Conservation (phyloP, 2,797 vertebrate species). For the Gallinago nigripennis region DNA sequence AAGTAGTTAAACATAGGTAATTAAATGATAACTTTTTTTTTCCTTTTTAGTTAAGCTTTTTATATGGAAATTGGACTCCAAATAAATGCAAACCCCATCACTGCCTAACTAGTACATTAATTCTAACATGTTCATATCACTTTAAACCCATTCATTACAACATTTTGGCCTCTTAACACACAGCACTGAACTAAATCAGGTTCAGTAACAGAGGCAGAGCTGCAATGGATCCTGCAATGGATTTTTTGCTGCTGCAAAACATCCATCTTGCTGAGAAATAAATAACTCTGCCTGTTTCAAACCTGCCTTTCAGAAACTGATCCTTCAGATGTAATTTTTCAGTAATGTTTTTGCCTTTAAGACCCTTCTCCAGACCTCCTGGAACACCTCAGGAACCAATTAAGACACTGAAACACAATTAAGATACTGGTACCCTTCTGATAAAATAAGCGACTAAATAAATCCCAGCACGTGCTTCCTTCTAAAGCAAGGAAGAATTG, state of each 20-base stretch:
- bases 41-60: neutral
- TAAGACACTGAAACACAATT: too few relatives aligned
- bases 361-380: neutral
- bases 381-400: neutral
- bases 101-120: neutral
- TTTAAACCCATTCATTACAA: neutral
- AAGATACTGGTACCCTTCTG: neutral
- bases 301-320: neutral
- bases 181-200: neutral
- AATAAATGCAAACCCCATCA: neutral
- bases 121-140: neutral
- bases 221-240: fast-evolving
- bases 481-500: neutral
- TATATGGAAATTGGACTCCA: neutral
- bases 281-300: neutral
- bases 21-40: neutral
- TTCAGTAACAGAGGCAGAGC: neutral
- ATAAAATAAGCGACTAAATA: neutral
- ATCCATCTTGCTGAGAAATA: neutral
- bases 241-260: neutral
- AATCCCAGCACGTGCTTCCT: neutral
- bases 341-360: neutral
- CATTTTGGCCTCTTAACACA: neutral
- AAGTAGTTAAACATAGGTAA: neutral
- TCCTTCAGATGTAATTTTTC: neutral